A percentile compares a stretch with the other conserved stretches of the same genome.
Evolutionary conservation across 2,113 vertebrate genomes (phyloP).

Genomic region (Arenaria interpres): DNA sequence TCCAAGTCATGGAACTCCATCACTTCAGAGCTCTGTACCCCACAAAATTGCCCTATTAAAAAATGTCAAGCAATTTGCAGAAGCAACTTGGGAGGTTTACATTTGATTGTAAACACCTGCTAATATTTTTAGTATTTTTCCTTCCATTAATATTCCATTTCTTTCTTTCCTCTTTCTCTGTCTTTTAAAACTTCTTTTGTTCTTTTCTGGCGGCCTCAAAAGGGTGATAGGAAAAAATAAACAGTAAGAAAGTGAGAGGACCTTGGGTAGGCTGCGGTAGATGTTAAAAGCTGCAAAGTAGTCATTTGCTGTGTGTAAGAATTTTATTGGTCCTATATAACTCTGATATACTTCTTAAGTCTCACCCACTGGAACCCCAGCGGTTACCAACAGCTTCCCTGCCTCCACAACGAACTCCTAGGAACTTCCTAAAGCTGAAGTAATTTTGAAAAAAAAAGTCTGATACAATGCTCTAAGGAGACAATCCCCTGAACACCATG

Average conservation of each 20-base stretch:
- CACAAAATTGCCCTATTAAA: not conserved
- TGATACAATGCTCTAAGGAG: not conserved
- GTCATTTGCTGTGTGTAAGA: not conserved
- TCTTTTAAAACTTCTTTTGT: not conserved
- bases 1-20: not conserved
- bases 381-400: not conserved
- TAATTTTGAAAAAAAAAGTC: not conserved
- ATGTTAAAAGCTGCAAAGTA: not conserved
- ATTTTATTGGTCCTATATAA: not conserved
- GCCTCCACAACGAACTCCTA: not conserved
- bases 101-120: not conserved
- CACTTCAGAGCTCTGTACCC: not conserved
- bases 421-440: not conserved
- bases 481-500: not conserved
- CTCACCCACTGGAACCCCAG: not conserved
- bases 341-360: not conserved
- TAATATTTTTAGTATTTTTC: not conserved
- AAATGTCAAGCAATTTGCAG: not conserved
- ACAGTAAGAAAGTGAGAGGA: not conserved
- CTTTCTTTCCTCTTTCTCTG: not conserved
- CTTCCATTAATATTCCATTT: not conserved
- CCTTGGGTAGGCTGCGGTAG: not conserved
- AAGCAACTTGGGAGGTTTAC: slow-evolving; percentile 11
- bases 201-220: not conserved
- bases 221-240: not conserved